Percentiles rank a stretch among this genome's conserved stretches.
Evolutionary conservation across 2,797 vertebrate species (phyloP).

Genomic region (Hippoglossus hippoglossus): DNA sequence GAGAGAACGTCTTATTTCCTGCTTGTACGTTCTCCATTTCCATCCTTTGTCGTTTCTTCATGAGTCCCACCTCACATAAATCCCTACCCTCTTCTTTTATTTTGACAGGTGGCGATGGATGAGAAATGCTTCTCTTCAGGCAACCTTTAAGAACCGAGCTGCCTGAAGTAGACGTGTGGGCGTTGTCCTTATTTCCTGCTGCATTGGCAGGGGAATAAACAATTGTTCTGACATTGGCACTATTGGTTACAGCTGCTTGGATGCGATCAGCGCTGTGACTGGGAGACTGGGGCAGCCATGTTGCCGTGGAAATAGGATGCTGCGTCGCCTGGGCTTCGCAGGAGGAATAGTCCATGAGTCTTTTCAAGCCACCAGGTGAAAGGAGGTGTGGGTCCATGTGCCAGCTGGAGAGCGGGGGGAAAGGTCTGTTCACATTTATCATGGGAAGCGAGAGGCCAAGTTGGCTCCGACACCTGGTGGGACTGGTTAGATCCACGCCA

Average conservation of each 20-base stretch:
- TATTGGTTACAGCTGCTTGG: conserved; percentile 32
- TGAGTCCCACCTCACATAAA: conserved; percentile 51
- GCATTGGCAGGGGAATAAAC: conserved; percentile 43
- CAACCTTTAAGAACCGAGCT: conserved; percentile 14
- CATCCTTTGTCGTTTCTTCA: conserved; percentile 60
- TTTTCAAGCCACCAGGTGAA: conserved; percentile 42
- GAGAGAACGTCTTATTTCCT: conserved; percentile 70
- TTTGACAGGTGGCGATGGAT: conserved; percentile 46
- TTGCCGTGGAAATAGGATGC: conserved; percentile 14
- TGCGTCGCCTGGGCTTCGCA: conserved; percentile 46
- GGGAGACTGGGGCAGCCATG: conserved; percentile 63
- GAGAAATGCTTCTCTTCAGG: conserved; percentile 62
- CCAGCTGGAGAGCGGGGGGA: conserved; percentile 26
- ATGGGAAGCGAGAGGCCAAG: conserved; percentile 37
- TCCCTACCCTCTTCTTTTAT: conserved; percentile 62
- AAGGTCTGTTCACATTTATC: conserved; percentile 39
- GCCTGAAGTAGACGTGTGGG: conserved; percentile 22
- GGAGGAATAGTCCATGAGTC: conserved; percentile 55
- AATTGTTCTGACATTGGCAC: conserved; percentile 32
- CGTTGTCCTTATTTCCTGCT: conserved; percentile 28
- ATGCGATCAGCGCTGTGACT: conserved; percentile 34
- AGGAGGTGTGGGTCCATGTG: conserved; percentile 41
- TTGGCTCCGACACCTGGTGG: conserved; percentile 36
- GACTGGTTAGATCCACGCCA: conserved; percentile 36
- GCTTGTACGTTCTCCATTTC: conserved; percentile 30